phyloP scores from a whole-genome alignment of 2,113 vertebrate species.

The Aramus guarauna region DNA sequence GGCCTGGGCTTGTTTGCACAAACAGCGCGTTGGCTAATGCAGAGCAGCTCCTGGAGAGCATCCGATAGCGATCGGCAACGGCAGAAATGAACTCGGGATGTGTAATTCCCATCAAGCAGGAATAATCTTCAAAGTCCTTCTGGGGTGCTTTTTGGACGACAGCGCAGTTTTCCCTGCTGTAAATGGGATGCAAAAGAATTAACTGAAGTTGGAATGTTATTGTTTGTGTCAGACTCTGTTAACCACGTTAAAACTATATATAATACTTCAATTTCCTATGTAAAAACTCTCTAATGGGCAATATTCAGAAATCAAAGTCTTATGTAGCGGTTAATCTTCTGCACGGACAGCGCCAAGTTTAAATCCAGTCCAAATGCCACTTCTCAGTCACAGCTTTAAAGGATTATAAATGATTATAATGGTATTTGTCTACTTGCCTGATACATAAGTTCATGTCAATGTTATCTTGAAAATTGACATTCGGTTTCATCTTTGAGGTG shows the following conservation, averaged over 20 bases:
- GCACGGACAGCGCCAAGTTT: constrained; percentile 76
- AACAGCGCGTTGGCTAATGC: constrained; percentile 28
- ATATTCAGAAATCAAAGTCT: constrained; percentile 64
- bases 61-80: constrained; percentile 28
- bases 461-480: constrained; percentile 72
- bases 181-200: constrained; percentile 67
- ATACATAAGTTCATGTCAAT: constrained; percentile 71
- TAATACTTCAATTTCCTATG: constrained; percentile 74
- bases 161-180: constrained; percentile 40
- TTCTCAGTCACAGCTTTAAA: constrained; percentile 81
- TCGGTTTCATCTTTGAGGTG: constrained; percentile 76
- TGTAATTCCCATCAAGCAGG: constrained; percentile 61
- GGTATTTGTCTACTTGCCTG: constrained; percentile 73
- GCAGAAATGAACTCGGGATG: constrained; percentile 49
- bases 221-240: constrained; percentile 73
- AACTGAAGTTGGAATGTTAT: constrained; percentile 66
- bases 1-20: constrained; percentile 22
- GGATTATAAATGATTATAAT: constrained; percentile 75
- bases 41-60: constrained; percentile 54
- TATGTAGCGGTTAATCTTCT: constrained; percentile 66
- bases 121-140: constrained; percentile 71
- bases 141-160: constrained; percentile 53
- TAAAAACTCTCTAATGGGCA: constrained; percentile 73
- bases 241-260: constrained; percentile 69
- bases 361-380: constrained; percentile 80